phyloP scores from a whole-genome alignment of 2,113 vertebrate species.

The Sander lucioperca region DNA sequence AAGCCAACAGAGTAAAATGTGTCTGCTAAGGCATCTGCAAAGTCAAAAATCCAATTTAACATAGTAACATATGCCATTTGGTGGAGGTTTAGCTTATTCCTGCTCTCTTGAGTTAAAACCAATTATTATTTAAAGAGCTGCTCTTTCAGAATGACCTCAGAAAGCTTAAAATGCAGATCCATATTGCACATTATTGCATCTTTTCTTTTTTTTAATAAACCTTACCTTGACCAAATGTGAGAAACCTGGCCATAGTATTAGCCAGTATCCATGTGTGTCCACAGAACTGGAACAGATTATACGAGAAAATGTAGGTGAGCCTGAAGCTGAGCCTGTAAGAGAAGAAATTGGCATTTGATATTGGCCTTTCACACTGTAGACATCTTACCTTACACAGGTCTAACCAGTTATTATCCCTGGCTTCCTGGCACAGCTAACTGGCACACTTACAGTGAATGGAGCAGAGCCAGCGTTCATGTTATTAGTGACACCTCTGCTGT shows the following conservation, averaged over 20 bases:
- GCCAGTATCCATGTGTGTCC: slow-evolving; percentile 97
- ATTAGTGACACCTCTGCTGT: background rate
- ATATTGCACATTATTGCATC: background rate
- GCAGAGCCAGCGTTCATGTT: background rate
- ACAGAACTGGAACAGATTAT: slow-evolving; percentile 96
- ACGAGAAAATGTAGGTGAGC: slow-evolving; percentile 87
- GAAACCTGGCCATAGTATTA: slow-evolving; percentile 91
- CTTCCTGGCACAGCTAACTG: background rate
- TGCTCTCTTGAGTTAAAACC: background rate
- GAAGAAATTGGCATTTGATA: slow-evolving; percentile 15
- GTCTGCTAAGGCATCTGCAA: slow-evolving; percentile 85
- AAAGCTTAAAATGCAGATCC: too few relatives aligned
- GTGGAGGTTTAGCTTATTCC: background rate
- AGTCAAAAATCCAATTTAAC: background rate
- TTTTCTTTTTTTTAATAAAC: background rate
- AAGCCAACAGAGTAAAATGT: slow-evolving; percentile 93
- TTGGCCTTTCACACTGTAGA: background rate
- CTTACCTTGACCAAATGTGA: slow-evolving; percentile 94
- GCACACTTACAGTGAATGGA: background rate
- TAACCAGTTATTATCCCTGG: background rate
- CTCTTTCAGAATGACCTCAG: background rate
- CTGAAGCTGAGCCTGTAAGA: slow-evolving; percentile 84
- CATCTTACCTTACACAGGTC: background rate
- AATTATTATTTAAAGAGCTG: background rate
- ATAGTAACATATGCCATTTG: background rate